phyloP scores from a whole-genome alignment of 2,113 vertebrate species.

The Danio rerio region DNA sequence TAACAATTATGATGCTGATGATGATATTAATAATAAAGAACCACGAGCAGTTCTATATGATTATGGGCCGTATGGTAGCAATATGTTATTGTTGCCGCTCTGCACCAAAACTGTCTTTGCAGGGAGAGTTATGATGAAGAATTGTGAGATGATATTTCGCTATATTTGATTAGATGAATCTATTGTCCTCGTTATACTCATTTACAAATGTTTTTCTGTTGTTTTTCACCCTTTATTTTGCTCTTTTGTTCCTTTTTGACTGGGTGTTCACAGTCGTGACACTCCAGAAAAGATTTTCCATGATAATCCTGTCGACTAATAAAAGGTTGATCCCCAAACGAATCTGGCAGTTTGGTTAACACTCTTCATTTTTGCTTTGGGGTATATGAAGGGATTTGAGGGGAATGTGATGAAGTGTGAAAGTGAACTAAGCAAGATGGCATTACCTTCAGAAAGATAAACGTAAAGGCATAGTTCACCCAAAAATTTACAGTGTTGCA shows the following conservation, averaged over 20 bases:
- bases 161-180: constrained; percentile 77
- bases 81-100: constrained; percentile 68
- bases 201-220: constrained; percentile 74
- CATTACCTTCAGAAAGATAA: not conserved
- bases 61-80: constrained; percentile 69
- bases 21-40: constrained; percentile 50
- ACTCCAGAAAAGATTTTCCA: constrained; percentile 81
- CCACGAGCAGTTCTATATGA: constrained; percentile 72
- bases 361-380: constrained; percentile 47
- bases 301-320: constrained; percentile 79
- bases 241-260: constrained; percentile 73
- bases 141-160: constrained; percentile 76
- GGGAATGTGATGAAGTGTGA: not conserved
- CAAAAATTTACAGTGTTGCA: too few species aligned
- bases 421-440: not conserved
- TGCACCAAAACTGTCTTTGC: constrained; percentile 68
- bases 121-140: constrained; percentile 74
- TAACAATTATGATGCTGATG: constrained; percentile 13
- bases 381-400: not conserved
- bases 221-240: constrained; percentile 57
- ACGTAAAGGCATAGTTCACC: not conserved
- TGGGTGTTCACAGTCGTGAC: constrained; percentile 77
- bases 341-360: constrained; percentile 68
- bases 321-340: constrained; percentile 79
- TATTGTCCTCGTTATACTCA: constrained; percentile 74